phyloP scores from a whole-genome alignment of 2,888 invertebrate species.

The Drosophila meridionalis region DNA sequence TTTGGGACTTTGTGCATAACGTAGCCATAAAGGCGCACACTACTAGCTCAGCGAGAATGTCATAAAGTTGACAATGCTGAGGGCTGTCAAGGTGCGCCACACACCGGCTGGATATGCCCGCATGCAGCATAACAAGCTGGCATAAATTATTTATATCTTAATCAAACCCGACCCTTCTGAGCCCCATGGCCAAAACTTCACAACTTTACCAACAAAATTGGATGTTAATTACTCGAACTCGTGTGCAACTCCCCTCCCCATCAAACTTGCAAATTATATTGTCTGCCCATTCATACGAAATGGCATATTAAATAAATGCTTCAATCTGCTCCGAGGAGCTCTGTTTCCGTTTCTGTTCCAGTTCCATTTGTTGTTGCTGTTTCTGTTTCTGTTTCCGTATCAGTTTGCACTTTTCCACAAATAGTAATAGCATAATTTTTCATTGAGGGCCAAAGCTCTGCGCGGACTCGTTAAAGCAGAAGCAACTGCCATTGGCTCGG shows the following conservation, averaged over 20 bases:
- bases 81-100: conserved; percentile 14
- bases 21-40: conserved; percentile 46
- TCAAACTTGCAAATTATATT: conserved; percentile 38
- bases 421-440: conserved; percentile 65
- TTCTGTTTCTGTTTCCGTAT: conserved; percentile 2
- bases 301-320: conserved; percentile 22
- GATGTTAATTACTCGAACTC: conserved; percentile 73
- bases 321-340: conserved; percentile 1
- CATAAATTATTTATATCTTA: conserved; percentile 75
- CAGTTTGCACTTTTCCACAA: conserved; percentile 17
- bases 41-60: conserved; percentile 46
- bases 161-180: conserved; percentile 54
- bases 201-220: conserved; percentile 66
- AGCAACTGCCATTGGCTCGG: conserved; percentile 48
- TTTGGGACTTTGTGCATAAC: conserved; percentile 61
- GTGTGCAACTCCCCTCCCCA: conserved; percentile 32
- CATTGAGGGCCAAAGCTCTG: conserved; percentile 49
- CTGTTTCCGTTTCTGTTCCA: conserved; percentile 1
- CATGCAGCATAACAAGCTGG: conserved; percentile 51
- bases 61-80: conserved; percentile 76
- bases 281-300: conserved; percentile 12
- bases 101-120: conserved; percentile 8
- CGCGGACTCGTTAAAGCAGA: conserved; percentile 16
- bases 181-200: conserved; percentile 46
- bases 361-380: neutral